Conservation (phyloP, 2,888 invertebrate genomes). For the Amblyjoppa proteus region DNA sequence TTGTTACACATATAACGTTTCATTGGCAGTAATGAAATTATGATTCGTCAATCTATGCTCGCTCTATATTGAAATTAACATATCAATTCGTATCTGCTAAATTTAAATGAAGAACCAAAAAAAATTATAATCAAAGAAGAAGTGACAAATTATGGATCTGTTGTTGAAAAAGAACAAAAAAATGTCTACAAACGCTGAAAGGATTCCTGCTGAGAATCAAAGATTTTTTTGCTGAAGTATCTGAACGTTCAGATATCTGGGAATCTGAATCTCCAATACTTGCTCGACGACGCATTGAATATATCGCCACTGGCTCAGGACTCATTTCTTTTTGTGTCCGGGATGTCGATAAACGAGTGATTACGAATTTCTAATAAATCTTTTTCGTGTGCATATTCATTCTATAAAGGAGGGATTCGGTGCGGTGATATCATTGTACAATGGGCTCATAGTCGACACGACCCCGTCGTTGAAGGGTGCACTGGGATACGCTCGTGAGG, state of each 20-base stretch:
- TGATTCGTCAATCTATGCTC: background rate
- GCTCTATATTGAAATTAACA: background rate
- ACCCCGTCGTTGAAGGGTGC: conserved; percentile 89
- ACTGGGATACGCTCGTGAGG: conserved; percentile 92
- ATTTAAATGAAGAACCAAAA: background rate
- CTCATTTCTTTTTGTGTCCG: conserved; percentile 59
- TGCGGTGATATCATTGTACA: conserved; percentile 93
- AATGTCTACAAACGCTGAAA: background rate
- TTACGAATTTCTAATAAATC: conserved; percentile 22
- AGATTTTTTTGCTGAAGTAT: background rate
- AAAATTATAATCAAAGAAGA: background rate
- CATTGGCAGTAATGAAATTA: background rate
- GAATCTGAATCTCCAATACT: background rate
- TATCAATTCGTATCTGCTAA: background rate
- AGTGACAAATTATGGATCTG: background rate
- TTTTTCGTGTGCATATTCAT: conserved; percentile 37
- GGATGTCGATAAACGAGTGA: conserved; percentile 7
- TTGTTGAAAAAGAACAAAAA: background rate
- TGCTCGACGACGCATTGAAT: background rate
- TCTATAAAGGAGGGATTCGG: conserved; percentile 90
- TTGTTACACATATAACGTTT: background rate
- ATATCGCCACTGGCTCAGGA: conserved; percentile 53
- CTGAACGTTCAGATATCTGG: background rate
- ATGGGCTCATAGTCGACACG: conserved; percentile 92
- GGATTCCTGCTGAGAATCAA: background rate